Percentiles rank a stretch among this genome's conserved stretches.
These are phyloP conservation scores for Nerophis ophidion DNA, from an alignment of 2,113 vertebrate genomes.

Conservation along the genomic window DNA sequence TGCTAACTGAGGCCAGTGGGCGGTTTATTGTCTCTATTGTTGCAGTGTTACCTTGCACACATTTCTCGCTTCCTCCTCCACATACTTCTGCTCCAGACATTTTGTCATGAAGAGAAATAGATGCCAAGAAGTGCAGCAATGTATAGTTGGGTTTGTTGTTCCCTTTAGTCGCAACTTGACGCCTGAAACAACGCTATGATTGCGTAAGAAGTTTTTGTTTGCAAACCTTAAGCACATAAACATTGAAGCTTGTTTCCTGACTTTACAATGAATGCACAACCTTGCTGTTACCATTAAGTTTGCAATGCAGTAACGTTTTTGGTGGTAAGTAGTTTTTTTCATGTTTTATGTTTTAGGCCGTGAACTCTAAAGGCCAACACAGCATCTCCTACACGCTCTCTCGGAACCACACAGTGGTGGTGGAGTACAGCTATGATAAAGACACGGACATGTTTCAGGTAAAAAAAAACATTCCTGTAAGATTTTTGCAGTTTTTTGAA, in stretches of 20 bases:
- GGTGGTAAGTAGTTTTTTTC: background rate
- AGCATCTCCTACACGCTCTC: slow-evolving; percentile 96
- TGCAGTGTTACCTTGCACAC: slow-evolving; percentile 36
- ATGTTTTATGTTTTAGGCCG: slow-evolving; percentile 73
- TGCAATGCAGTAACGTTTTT: too few relatives aligned
- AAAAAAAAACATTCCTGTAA: slow-evolving; percentile 30
- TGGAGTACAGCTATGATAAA: slow-evolving; percentile 94
- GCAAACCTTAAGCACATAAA: slow-evolving; percentile 1
- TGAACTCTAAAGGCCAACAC: slow-evolving; percentile 94
- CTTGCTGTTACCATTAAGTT: background rate
- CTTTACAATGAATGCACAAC: slow-evolving; percentile 3
- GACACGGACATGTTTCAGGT: slow-evolving; percentile 99
- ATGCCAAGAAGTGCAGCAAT: background rate
- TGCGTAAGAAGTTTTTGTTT: slow-evolving; percentile 13
- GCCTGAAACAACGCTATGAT: background rate
- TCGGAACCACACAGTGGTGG: slow-evolving; percentile 93
- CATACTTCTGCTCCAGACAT: slow-evolving; percentile 19
- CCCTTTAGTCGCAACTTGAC: slow-evolving; percentile 6
- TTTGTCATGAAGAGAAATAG: background rate
- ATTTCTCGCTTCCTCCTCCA: slow-evolving; percentile 14
- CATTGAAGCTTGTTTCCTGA: slow-evolving; percentile 5
- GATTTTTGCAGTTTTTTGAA: background rate
- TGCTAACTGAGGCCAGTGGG: slow-evolving; percentile 37
- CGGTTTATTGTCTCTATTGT: slow-evolving; percentile 42
- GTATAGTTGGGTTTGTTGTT: slow-evolving; percentile 5